Base-by-base conservation (phyloP, 2,113 vertebrate species). In the Albula glossodonta region DNA sequence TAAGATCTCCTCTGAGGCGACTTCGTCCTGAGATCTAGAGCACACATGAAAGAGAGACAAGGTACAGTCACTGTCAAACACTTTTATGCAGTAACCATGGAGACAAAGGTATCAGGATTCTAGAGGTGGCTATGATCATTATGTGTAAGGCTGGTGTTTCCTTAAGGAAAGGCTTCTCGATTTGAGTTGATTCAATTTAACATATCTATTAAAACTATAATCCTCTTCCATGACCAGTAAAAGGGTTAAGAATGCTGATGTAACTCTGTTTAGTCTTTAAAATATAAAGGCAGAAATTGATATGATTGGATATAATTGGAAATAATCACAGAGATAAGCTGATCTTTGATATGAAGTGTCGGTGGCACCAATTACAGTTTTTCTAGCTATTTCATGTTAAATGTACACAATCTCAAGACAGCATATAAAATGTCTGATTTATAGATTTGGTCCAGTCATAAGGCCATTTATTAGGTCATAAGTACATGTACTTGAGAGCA, bases 1-100 rank as follows among this genome's bases (percentile, higher is more conserved):
- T 91, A 99, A 90, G 94, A 99, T 91, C 92, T 92, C 91, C 78
- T 92, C 92, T 82, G 97, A 96, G 88, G 92, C 94, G 25, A 94
- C 89, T 92, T 95, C 91, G 89, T 98, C 95, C 92, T 94, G 91
- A 88, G 94, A 91, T 90, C 98, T 97, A 93, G 25, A 11, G 78
- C 78, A 83, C 41, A 87, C 10, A 13, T 79, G 15, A 57, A 57
- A 31, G 1, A 7, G 50, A 77, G 50, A 57, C 22, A 13, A 2
- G 31, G 7, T 4, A 57, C 15, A 2, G 7, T 60, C 53, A 81
- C 50, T 6, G 10, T 22, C 49, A 4, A 0, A 15, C 60, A 66
- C 60, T 22, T 1, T 56, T 12, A 19, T 19, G 19, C 1, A 6
- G 50, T 81, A 53, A 7, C 80, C 6, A 31, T 7, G 17, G 25